A percentile compares a stretch with the other conserved stretches of the same genome.
Evolutionary conservation across 2,888 invertebrate species (phyloP).

Genomic region (Caenorhabditis becei): DNA sequence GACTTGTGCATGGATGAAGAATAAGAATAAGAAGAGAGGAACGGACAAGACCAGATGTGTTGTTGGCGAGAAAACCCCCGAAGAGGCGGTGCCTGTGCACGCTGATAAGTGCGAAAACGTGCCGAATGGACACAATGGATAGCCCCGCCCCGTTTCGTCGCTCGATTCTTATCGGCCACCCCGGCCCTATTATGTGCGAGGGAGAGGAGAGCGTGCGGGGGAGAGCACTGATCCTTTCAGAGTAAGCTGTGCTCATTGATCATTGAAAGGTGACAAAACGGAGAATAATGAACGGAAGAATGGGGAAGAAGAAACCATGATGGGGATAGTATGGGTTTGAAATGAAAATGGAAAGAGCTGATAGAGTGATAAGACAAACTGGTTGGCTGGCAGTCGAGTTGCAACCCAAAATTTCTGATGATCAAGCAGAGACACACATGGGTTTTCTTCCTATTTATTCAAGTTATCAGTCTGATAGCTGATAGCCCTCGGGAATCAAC

Average conservation of each 20-base stretch:
- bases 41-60: constrained; percentile 22
- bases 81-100: constrained; percentile 22
- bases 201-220: constrained; percentile 22
- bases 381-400: constrained; percentile 20
- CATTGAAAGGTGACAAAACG: constrained; percentile 28
- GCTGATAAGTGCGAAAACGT: constrained; percentile 59
- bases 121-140: constrained; percentile 47
- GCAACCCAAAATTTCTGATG: constrained; percentile 47
- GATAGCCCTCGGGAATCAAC: constrained; percentile 29
- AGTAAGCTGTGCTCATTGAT: constrained; percentile 53
- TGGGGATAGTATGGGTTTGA: neutral
- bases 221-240: constrained; percentile 25
- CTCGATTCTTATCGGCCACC: constrained; percentile 40
- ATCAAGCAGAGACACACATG: constrained; percentile 36
- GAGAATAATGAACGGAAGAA: neutral
- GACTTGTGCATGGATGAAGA: constrained; percentile 12
- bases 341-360: neutral
- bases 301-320: neutral
- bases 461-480: constrained; percentile 42
- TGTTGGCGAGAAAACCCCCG: constrained; percentile 8
- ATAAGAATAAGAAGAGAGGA: neutral
- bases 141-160: constrained; percentile 52
- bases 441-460: constrained; percentile 31
- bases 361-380: neutral
- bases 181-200: constrained; percentile 27